Evolutionary conservation across 37 sponge, comb jelly and placozoan species (phyloP), one percentile per base, ranked within the genome.

Genomic region (Ephydatia muelleri): DNA sequence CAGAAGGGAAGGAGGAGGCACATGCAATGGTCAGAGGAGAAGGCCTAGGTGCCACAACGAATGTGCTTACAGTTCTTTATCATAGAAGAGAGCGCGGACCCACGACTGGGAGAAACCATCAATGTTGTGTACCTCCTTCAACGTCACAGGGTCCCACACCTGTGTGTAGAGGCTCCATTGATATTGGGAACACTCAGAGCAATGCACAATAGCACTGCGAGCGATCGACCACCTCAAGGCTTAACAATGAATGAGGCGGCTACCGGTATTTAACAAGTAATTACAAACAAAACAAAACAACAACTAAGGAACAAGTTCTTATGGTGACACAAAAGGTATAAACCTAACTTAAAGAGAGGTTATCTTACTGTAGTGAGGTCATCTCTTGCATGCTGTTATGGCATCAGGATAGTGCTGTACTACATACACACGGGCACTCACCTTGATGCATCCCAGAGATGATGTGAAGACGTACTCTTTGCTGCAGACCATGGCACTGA

Each of bases 51-150:
- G 57, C 57, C 1, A 25, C 49, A 49, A 23, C 3, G 34, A 6
- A 68, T 16, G 27, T n/a, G 80, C 87, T 25, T 29, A 95, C 95
- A 80, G 83, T 87, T 80, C 90, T 86, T 90, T 83, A 76, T 89
- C 90, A 72, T 93, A 91, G 75, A 81, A 85, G 26, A 96, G 80
- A 21, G 97, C 92, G 28, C 97, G 68, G 66, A 96, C 90, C 95
- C 92, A 92, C 33, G 88, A 87, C 70, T 90, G 86, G 16, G 90
- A 82, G 78, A 90, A 28, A 16, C 70, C 76, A 39, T 90, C 74
- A 21, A 88, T 85, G 39, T 39, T 86, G 65, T 92, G 93, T 0
- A 92, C 79, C 68, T 89, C 96, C 75, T 84, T 92, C 80, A 95
- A 81, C 36, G 91, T 84, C 6, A 87, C 38, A 25, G 73, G 77